Evolutionary conservation across 2,113 vertebrate species (phyloP), one percentile per base, ranked within the genome.

Genomic region (Tympanuchus pallidicinctus): DNA sequence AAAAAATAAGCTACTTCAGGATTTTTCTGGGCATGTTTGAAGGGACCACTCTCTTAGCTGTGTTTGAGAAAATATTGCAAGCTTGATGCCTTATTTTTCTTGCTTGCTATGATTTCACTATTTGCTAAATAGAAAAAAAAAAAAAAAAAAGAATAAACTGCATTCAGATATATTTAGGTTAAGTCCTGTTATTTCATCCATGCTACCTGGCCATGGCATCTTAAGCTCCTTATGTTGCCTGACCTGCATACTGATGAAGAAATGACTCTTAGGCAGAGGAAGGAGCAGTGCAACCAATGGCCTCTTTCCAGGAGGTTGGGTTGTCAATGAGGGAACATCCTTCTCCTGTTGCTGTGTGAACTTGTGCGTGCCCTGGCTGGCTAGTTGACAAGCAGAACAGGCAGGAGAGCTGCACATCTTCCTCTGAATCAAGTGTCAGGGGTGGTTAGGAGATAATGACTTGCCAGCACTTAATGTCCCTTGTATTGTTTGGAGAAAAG

Each of bases 311-410:
- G 77, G 34, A 59, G 54, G 56, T 67, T 30, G 28, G n/a, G 28
- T 54, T 45, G 63, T 89, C 48, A 10, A 2, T 48, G 14, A 66
- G 45, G 6, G 8, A 45, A 7, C 64, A n/a, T 80, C 54, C 54
- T 54, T 85, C 74, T 76, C 32, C 10, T 11, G 4, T 30, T 32
- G 71, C 48, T 47, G 34, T 34, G 13, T 1, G 0, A 13, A 8
- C 25, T 65, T 63, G 71, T 65, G 28, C 36, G 28, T 3, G 28
- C 40, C 40, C 77, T 78, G 75, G 19, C 79, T 59, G 67, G 60
- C 67, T 84, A 73, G 25, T 59, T 92, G 84, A 76, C 78, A 73
- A 32, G 74, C 27, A 48, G 57, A 71, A 40, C 52, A 65, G 75
- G 87, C 40, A 0, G 1, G 15, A 69, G 13, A 22, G 8, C 79